Conservation (phyloP, 2,797 vertebrate genomes). For the Lithobates pipiens region DNA sequence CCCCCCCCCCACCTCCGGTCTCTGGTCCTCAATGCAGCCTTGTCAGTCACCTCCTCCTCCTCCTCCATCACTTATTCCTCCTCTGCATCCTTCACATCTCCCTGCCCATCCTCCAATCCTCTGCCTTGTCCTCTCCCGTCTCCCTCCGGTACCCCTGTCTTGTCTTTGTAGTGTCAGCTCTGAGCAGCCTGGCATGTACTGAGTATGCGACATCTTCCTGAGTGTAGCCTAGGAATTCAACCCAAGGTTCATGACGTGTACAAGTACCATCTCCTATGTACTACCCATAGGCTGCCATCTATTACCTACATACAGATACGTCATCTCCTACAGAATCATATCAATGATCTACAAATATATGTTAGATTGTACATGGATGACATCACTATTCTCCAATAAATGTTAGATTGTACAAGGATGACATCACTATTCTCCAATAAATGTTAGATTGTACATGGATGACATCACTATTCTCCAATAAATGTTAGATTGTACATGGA, state of each 20-base stretch:
- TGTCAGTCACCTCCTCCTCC: constrained; percentile 3
- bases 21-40: neutral
- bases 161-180: neutral
- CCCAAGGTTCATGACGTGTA: too few relatives aligned
- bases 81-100: neutral
- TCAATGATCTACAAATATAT: neutral
- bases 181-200: neutral
- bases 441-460: too few relatives aligned
- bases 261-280: too few relatives aligned
- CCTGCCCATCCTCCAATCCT: neutral
- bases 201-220: too few relatives aligned
- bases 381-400: neutral
- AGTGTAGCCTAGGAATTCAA: too few relatives aligned
- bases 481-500: too few relatives aligned
- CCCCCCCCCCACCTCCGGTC: neutral
- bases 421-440: neutral
- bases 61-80: constrained; percentile 3
- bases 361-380: neutral
- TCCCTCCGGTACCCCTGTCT: neutral
- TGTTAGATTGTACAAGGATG: neutral
- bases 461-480: too few relatives aligned
- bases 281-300: too few relatives aligned
- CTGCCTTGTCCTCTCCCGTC: too few relatives aligned
- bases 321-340: neutral
- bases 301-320: too few relatives aligned